A percentile compares a stretch with the other conserved stretches of the same genome.
Conservation (phyloP, 2,113 vertebrate genomes). For the Acanthochromis polyacanthus region DNA sequence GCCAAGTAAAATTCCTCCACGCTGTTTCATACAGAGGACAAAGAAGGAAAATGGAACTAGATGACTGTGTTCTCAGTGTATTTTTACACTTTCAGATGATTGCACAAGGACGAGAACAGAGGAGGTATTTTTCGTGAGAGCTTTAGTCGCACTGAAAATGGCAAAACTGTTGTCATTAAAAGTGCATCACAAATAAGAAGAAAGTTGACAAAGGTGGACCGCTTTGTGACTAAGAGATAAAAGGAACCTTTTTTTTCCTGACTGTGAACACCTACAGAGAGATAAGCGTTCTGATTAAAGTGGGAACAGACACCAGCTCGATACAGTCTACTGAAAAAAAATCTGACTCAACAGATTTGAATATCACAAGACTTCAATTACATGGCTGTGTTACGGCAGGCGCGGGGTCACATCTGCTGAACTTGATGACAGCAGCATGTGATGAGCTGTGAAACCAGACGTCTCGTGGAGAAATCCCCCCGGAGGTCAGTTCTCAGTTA, state of each 20-base stretch:
- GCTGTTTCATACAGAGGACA: slow-evolving; percentile 17
- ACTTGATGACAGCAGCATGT: slow-evolving; percentile 57
- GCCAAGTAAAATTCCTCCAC: slow-evolving; percentile 25
- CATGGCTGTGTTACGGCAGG: slow-evolving; percentile 36
- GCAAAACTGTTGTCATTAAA: not conserved
- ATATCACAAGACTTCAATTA: slow-evolving; percentile 51
- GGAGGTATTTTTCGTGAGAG: not conserved
- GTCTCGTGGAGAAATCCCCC: slow-evolving; percentile 63
- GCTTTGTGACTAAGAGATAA: not conserved
- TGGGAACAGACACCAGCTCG: not conserved
- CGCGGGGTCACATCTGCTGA: slow-evolving; percentile 65
- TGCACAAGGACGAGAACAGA: not conserved
- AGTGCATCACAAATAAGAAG: not conserved
- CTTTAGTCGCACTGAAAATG: no score
- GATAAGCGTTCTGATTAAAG: not conserved
- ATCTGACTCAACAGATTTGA: slow-evolving; percentile 20
- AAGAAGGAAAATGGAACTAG: not conserved
- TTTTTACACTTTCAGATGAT: slow-evolving; percentile 1
- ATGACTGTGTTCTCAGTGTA: not conserved
- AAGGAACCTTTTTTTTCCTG: not conserved
- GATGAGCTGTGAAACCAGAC: slow-evolving; percentile 72
- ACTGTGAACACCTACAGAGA: not conserved
- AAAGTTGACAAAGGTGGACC: not conserved
- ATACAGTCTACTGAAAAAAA: not conserved
- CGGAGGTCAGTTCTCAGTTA: slow-evolving; percentile 59